Percentiles rank a stretch among this genome's conserved stretches.
Conservation (phyloP, 2,113 vertebrate species). For the Dunckerocampus dactyliophorus region DNA sequence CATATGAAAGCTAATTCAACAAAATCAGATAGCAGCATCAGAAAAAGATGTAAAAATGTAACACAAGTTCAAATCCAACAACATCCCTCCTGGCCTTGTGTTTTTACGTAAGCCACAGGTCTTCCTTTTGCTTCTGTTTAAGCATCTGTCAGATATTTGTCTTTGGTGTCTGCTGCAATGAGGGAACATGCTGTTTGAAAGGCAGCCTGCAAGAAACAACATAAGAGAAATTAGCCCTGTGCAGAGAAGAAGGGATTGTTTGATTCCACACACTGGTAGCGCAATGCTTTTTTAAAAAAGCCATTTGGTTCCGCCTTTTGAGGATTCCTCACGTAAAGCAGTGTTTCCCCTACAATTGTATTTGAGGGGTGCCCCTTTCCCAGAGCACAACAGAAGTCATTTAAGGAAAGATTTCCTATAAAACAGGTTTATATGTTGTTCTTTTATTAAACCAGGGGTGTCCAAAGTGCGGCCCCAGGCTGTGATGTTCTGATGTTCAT, state of each 20-base stretch:
- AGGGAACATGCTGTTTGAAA: constrained; percentile 17
- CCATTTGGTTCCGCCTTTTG: constrained; percentile 10
- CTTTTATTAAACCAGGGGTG: too few species aligned
- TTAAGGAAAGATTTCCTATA: too few species aligned
- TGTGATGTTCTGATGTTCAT: too few species aligned
- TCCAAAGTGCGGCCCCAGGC: too few species aligned
- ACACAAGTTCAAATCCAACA: constrained; percentile 7
- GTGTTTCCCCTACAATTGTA: neutral
- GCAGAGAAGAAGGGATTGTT: constrained; percentile 22
- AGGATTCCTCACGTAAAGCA: constrained; percentile 7
- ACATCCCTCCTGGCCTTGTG: neutral
- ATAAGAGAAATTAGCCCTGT: constrained; percentile 20
- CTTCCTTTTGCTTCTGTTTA: constrained; percentile 26
- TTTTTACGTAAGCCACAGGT: constrained; percentile 33
- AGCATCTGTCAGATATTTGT: constrained; percentile 15
- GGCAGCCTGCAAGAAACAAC: constrained; percentile 11
- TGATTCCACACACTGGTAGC: constrained; percentile 6
- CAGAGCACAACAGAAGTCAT: too few species aligned
- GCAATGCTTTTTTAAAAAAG: too few species aligned
- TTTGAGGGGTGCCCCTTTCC: too few species aligned
- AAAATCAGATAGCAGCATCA: neutral
- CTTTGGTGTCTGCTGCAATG: constrained; percentile 8
- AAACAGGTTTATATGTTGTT: too few species aligned
- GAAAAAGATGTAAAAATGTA: neutral
- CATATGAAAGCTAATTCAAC: neutral